These are phyloP conservation scores for Zootoca vivipara DNA, from an alignment of 2,113 vertebrate species.

Conservation along the genomic window DNA sequence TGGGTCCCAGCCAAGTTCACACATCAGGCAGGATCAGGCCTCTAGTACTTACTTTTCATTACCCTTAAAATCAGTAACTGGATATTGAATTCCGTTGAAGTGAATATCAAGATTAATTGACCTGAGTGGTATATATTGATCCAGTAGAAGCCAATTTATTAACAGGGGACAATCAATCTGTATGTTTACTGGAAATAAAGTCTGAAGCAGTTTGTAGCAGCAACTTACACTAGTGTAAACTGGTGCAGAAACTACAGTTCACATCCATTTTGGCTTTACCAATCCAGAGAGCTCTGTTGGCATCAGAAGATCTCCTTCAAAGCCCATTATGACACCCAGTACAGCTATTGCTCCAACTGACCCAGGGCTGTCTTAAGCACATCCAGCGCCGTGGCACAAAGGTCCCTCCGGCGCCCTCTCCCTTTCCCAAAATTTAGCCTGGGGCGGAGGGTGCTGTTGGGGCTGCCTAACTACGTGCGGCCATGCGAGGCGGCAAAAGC, in stretches of 20 bases:
- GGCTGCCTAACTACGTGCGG: too few relatives aligned
- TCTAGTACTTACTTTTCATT: constrained; percentile 68
- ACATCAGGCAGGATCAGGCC: not conserved
- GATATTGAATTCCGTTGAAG: constrained; percentile 68
- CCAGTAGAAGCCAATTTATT: constrained; percentile 58
- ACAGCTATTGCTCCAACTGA: too few relatives aligned
- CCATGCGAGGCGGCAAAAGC: too few relatives aligned
- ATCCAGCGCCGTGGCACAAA: too few relatives aligned
- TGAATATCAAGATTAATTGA: constrained; percentile 75
- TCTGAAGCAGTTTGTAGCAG: not conserved
- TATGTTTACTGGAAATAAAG: constrained; percentile 50
- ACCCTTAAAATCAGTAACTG: constrained; percentile 72
- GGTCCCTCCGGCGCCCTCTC: too few relatives aligned
- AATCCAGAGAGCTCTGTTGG: too few relatives aligned
- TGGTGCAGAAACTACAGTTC: not conserved
- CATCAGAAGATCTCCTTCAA: too few relatives aligned
- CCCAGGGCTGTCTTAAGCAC: too few relatives aligned
- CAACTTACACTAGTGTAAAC: not conserved
- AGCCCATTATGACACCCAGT: too few relatives aligned
- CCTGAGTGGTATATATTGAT: constrained; percentile 72
- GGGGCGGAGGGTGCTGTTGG: too few relatives aligned
- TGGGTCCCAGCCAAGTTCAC: not conserved
- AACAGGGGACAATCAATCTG: constrained; percentile 63
- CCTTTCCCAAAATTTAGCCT: too few relatives aligned
- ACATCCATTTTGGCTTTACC: too few relatives aligned